Base-by-base conservation (phyloP, 1,140 invertebrate genomes). In the Cotesia typhae region DNA sequence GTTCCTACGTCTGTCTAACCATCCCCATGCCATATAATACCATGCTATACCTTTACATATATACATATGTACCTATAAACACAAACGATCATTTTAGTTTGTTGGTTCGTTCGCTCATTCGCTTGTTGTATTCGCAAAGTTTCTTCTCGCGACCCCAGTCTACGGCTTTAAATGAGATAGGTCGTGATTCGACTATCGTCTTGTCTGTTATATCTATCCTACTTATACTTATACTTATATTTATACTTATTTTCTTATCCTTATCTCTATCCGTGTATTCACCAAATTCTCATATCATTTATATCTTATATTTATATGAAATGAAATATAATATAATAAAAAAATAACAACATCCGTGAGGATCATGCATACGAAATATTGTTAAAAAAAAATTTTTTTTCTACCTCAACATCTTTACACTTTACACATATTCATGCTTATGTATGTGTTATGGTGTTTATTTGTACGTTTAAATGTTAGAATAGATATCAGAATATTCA, bases 141-240 rank as follows among this genome's bases (percentile, higher is more conserved):
- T 28, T 60, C 55, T 53, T 69, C 65, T 61, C 38, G 28, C 38
- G 38, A 65, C 52, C 73, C 20, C 73, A 77, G 71, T 70, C 74
- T 75, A 71, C 74, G 73, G 76, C 76, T 75, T 76, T 69, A 60
- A 79, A 75, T 61, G 59, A 68, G 52, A 71, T 51, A 72, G 66
- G 70, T 71, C 61, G 47, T 65, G 61, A 41, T 64, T 71, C 51
- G 47, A 28, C 12, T n/a, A 68, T 55, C 52, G 9, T 36, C 4
- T 10, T 9, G 28, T 10, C 6, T 28, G 37, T 9, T 37, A 37
- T 14, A 17, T 28, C 41, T 17, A 55, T n/a, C 10, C 17, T 55
- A 20, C 12, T n/a, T 14, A 55, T 51, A 67, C 52, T 52, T 14
- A 20, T 55, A 28, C 28, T 28, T 28, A 28, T 28, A 28, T 28